Evolutionary conservation across 2,888 invertebrate species (phyloP), one percentile per base, ranked within the genome.

Genomic region (Encarsia formosa): DNA sequence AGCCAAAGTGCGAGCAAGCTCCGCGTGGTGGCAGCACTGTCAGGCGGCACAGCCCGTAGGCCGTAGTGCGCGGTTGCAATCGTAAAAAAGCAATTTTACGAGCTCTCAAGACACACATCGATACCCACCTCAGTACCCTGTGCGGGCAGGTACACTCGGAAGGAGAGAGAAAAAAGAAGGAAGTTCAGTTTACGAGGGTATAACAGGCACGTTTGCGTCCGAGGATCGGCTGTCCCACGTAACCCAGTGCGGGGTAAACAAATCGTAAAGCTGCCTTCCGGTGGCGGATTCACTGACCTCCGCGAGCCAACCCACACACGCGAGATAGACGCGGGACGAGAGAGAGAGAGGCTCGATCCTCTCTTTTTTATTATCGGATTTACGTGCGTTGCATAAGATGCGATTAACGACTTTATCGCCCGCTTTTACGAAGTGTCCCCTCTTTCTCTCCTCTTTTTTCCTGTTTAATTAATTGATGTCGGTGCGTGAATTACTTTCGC

Each of bases 181-280:
- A 34, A 34, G 24, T 40, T 48, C 68, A 66, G 63, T 73, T 73
- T 72, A 73, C 73, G 73, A 73, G 73, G 69, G 69, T 71, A 70
- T 72, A 72, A 72, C 72, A 71, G 70, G 66, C 69, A 67, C 73
- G 72, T 73, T 73, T 73, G 73, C 72, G 71, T 71, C 67, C 65
- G 43, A 65, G 67, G 71, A 71, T 73, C 72, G 68, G 70, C 69
- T 71, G 71, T 71, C 65, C 70, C 67, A 42, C 46, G 67, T 71
- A 70, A 71, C 72, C 71, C 70, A 71, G 64, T 69, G 66, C 61
- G 65, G 65, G 64, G 69, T 72, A 74, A 74, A 74, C 73, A 74
- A 74, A 74, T 73, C 73, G 73, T 73, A 73, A 74, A 74, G 67
- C 68, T 71, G 66, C n/a, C 61, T 32, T 18, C 34, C 49, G 24